Evolutionary conservation across 2,888 invertebrate genomes (phyloP), one percentile per base, ranked within the genome.

Genomic region (Hirtodrosophila duncani): DNA sequence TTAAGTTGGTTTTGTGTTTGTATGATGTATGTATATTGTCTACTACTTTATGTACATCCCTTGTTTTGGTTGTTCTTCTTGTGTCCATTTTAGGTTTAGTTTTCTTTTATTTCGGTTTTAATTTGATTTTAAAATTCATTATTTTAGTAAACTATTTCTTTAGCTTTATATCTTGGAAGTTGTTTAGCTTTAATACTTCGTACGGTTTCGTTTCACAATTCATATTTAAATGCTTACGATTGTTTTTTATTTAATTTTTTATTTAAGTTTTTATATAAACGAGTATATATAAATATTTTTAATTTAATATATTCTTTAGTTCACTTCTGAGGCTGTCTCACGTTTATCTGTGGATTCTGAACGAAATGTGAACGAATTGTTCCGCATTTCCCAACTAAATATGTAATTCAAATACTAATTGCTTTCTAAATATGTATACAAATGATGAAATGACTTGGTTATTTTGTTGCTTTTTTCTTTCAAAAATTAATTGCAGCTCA

Each of bases 31-130:
- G 29, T 56, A 62, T 75, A 75, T 75, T 74, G 72, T 74, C 72
- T 63, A 74, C 74, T 70, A 74, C 55, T 41, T 59, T 74, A 78
- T 78, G 58, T 74, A 74, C 78, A 74, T 74, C 72, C 72, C 72
- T 78, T 74, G 72, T 74, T 68, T 68, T 53, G 46, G 68, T 74
- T 71, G 39, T 56, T 57, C 37, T 68, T 44, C 39, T 56, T 78
- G 67, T 75, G 62, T 70, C 67, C 71, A 53, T 55, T 66, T 58
- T 55, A 56, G 44, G 24, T 34, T 55, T 43, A 48, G 39, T 45
- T 44, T 44, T 44, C 18, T 7, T 24, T 24, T 11, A 11, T 14
- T 17, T 14, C 36, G 36, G 23, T 42, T 49, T 52, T 38, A 51
- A 45, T 26, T 17, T 13, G 13, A 13, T 51, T 48, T 18, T 41